Base-by-base conservation (phyloP, 1,140 invertebrate species). In the Pogonomyrmex barbatus region DNA sequence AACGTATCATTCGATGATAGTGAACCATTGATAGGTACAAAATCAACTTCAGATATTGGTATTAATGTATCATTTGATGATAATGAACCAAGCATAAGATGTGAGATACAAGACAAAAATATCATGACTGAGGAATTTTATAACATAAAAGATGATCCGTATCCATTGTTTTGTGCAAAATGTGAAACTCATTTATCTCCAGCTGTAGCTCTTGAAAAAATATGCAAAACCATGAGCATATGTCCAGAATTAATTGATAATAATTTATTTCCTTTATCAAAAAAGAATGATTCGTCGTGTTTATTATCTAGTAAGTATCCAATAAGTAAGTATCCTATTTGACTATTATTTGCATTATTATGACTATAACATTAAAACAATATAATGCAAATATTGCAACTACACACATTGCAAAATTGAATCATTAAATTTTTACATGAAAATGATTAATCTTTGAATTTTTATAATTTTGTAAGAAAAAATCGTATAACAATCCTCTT, bases 81-180 rank as follows among this genome's bases (percentile, higher is more conserved):
- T 47, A 56, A 71, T 8, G 8, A 24, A 36, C 17, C 47, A 58
- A 36, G 47, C 0, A 2, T 14, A n/a, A 89, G 90, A 62, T 33
- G 70, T 5, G 2, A 85, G 75, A 73, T 86, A 0, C 9, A 17
- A 45, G 86, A 94, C 4, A 91, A 91, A 81, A 78, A 42, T 58
- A 50, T 86, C 36, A 56, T 90, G 68, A 94, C 93, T 2, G 79
- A 93, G 14, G 73, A 93, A 75, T 88, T 87, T 85, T 87, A 88
- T 63, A 52, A 30, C 33, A 67, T 58, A 3, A 88, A 89, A 33
- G 68, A 91, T 30, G 77, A 93, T 71, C 70, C 89, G 1, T 92
- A 92, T 85, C 84, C 92, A 50, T 33, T 93, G 58, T 92, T 89
- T 90, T 94, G 93, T 77, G 52, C 65, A 8, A 91, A 92, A 52